Evolutionary conservation across 2,797 vertebrate species (phyloP), one percentile per base, ranked within the genome.

Genomic region (Amniataba percoides): DNA sequence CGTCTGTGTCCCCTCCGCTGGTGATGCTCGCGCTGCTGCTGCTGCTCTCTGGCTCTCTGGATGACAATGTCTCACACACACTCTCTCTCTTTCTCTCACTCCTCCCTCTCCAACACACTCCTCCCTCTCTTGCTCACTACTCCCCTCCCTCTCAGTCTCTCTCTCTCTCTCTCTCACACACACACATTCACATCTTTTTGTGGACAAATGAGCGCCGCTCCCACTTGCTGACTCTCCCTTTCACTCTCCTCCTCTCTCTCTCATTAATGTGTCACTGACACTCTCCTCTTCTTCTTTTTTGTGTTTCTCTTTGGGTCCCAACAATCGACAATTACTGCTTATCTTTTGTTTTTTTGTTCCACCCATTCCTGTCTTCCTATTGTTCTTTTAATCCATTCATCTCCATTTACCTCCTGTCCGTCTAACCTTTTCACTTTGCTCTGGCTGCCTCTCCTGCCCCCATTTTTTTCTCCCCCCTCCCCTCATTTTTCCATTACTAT

Each of bases 21-120:
- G 73, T 74, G 88, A 80, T 82, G 90, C 85, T 85, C 79, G 62
- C 68, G 60, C 56, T 79, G 83, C 89, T 81, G 70, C 85, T 83
- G 87, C 87, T 83, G 89, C 78, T 92, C 89, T 89, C 88, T 86
- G 90, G 78, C 91, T 31, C 27, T 31, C 92, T 89, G 87, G 90
- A 92, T 90, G 81, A 89, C 86, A 93, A 86, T 91, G 79, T 91
- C 88, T 86, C 78, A 39, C 87, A 75, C 76, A 64, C 77, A 16
- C 68, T 25, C 59, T 16, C 71, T 39, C 56, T 27, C 74, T 34
- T 55, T 8, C 80, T 7, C 67, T 80, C 84, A 71, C 87, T 78
- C 83, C 82, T 79, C 83, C 74, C 84, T 68, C 69, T 59, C 71
- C 15, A 57, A 40, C 66, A 78, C 85, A 48, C 86, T 89, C 85